Conservation (phyloP, 2,113 vertebrate genomes). For the Pachycephala philippinensis region DNA sequence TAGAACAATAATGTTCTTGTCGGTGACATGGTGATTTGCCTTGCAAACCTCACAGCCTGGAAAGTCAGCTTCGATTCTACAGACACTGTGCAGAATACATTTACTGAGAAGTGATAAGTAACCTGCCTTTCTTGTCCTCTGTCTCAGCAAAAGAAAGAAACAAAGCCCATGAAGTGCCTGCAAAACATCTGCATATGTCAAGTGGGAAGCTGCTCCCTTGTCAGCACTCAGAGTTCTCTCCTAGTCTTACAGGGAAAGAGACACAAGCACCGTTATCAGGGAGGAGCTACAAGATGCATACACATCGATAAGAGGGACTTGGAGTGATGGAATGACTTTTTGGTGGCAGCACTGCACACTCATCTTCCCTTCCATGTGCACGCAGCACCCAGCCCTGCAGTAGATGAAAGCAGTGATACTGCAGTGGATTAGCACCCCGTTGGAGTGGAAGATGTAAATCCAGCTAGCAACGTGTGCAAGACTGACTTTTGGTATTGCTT, state of each 20-base stretch:
- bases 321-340: background rate
- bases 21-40: constrained; percentile 32
- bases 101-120: background rate
- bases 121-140: background rate
- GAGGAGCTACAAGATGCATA: background rate
- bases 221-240: background rate
- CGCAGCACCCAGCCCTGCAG: background rate
- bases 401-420: background rate
- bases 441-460: background rate
- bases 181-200: background rate
- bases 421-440: background rate
- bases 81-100: background rate
- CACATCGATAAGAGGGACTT: background rate
- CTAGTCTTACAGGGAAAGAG: background rate
- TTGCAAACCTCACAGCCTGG: background rate
- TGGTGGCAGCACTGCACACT: background rate
- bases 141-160: background rate
- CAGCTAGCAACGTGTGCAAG: background rate
- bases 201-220: background rate
- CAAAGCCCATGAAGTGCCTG: background rate
- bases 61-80: background rate
- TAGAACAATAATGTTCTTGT: constrained; percentile 29
- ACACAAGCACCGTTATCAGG: background rate
- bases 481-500: background rate
- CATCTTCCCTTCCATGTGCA: background rate